Base-by-base conservation (phyloP, 1,140 invertebrate species). In the Thereuonema tuberculata region DNA sequence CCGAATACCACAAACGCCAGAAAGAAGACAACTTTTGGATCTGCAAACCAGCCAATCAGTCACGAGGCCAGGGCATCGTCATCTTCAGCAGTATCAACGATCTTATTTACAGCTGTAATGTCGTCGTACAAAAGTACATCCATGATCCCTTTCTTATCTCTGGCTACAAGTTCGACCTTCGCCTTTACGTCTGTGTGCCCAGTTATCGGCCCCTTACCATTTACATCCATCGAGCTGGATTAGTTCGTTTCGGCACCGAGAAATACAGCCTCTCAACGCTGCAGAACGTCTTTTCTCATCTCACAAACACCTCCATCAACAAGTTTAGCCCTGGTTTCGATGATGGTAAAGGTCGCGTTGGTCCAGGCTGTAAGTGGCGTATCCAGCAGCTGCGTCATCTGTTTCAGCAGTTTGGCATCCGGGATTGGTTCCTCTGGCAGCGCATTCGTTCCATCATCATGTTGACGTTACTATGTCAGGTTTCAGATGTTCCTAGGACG, bases 291-390 rank as follows among this genome's bases (percentile, higher is more conserved):
- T 93, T 88, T 71, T 82, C 89, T 12, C 92, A 95, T 74, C 74
- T 94, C 26, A 94, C 91, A 1, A 94, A 95, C 71, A 87, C 86
- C 48, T 91, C 82, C 63, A 83, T 80, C 68, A 94, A 86, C 78
- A 92, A 81, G 79, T 78, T 80, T 71, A 86, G 76, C 27, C 86
- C 87, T 1, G 79, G 83, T 2, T 91, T 89, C 67, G 80, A 80
- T 0, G 80, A 84, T 65, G 86, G 85, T 70, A 92, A 91, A 68
- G 84, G 86, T 64, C 75, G 83, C 62, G 79, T 89, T 52, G 86
- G 87, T 66, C 5, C 65, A 84, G 80, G 88, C 67, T 81, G 89
- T 74, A 80, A 93, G 79, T 80, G 86, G 90, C 77, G 84, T 63
- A 60, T 93, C 72, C 71, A 84, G 72, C 89, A 91, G 77, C 63